phyloP scores from a whole-genome alignment of 2,113 vertebrate species.

The Brienomyrus longianalis region DNA sequence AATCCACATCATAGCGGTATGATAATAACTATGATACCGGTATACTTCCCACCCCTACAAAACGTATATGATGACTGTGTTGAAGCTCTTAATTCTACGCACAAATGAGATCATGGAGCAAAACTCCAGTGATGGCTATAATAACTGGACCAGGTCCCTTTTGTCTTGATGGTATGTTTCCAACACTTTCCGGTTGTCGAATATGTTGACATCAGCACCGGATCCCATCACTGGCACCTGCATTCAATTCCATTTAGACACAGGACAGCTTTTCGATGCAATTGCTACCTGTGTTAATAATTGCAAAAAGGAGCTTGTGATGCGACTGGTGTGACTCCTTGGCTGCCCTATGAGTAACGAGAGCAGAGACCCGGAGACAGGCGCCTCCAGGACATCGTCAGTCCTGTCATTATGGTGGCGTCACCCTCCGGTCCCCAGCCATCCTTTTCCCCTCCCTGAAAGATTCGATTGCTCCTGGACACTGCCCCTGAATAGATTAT shows the following conservation, averaged over 20 bases:
- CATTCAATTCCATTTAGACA: neutral
- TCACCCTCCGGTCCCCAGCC: neutral
- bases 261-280: neutral
- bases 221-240: neutral
- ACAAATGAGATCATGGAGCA: neutral
- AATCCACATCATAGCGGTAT: too few relatives aligned
- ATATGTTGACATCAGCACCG: neutral
- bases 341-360: neutral
- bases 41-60: too few relatives aligned
- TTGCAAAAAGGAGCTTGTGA: neutral
- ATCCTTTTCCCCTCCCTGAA: neutral
- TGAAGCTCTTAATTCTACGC: neutral
- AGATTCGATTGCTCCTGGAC: constrained; percentile 17
- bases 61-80: neutral
- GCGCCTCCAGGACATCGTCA: neutral
- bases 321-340: neutral
- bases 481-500: constrained; percentile 12
- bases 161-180: neutral
- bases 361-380: neutral
- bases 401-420: neutral
- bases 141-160: neutral
- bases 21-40: too few relatives aligned
- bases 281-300: neutral
- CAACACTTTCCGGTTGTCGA: neutral
- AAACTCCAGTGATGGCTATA: neutral